Conservation (phyloP, 2,888 invertebrate genomes). For the Calliphora vomitoria region DNA sequence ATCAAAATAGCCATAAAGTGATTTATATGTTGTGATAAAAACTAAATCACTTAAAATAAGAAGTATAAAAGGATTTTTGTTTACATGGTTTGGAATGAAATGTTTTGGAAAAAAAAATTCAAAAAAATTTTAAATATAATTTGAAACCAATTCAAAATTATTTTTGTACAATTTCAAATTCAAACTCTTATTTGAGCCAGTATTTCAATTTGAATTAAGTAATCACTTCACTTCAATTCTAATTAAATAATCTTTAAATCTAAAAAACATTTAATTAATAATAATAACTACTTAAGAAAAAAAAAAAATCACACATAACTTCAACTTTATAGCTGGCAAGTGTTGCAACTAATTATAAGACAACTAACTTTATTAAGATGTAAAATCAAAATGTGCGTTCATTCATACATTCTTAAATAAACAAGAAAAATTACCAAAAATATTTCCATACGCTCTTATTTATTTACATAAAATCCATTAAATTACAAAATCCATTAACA, state of each 20-base stretch:
- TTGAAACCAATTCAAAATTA: too few species aligned
- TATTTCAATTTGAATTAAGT: neutral
- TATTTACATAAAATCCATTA: constrained; percentile 42
- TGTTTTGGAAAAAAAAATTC: too few species aligned
- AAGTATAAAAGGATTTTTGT: too few species aligned
- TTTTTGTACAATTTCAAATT: too few species aligned
- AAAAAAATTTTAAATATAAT: too few species aligned
- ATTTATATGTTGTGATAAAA: too few species aligned
- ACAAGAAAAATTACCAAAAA: constrained; percentile 7
- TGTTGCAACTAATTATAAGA: constrained; percentile 47
- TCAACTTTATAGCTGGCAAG: constrained; percentile 10
- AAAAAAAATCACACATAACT: neutral
- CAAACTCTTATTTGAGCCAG: too few species aligned
- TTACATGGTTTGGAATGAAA: too few species aligned
- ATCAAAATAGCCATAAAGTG: too few species aligned
- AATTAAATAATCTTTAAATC: neutral
- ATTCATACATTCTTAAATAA: constrained; percentile 34
- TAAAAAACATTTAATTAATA: constrained; percentile 20
- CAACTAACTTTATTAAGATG: constrained; percentile 48
- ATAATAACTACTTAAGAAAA: neutral
- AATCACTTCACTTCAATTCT: neutral
- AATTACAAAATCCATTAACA: constrained; percentile 23
- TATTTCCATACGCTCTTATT: neutral
- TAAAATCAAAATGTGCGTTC: constrained; percentile 19
- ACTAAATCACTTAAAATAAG: too few species aligned